These are phyloP conservation scores for Didymodactylos carnosus DNA, from an alignment of 2,888 invertebrate genomes.

Conservation along the genomic window DNA sequence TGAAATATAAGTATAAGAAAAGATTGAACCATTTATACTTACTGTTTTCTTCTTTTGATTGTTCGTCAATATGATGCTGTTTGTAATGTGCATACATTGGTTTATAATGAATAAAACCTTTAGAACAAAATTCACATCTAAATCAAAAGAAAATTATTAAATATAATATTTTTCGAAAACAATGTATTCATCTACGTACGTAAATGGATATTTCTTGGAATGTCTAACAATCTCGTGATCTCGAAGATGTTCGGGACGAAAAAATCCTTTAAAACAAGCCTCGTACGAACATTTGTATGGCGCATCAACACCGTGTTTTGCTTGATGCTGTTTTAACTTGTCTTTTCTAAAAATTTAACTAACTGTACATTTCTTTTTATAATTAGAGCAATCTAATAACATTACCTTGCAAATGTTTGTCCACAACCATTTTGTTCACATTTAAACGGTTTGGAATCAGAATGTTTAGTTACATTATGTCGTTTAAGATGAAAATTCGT, in stretches of 20 bases:
- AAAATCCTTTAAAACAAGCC: constrained; percentile 3
- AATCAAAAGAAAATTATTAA: background rate
- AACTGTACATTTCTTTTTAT: background rate
- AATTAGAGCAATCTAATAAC: background rate
- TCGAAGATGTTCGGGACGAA: constrained; percentile 6
- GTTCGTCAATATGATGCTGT: background rate
- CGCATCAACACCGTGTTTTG: constrained; percentile 1
- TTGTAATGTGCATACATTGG: constrained; percentile 5
- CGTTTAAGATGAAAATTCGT: constrained; percentile 10
- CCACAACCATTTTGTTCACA: constrained; percentile 4
- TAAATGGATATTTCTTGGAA: constrained; percentile 10
- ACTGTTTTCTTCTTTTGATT: background rate
- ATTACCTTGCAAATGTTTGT: constrained; percentile 1
- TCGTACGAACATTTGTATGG: background rate
- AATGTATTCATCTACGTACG: background rate
- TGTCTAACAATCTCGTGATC: constrained; percentile 11
- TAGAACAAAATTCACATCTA: constrained; percentile 3
- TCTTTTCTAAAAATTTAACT: background rate
- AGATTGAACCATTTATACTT: background rate
- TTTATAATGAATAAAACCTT: constrained; percentile 11
- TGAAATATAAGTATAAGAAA: background rate
- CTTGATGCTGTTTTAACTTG: constrained; percentile 11
- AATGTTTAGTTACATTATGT: constrained; percentile 2
- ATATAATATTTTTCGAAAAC: background rate
- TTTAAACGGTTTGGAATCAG: constrained; percentile 1